These are phyloP conservation scores for Erpobdella octoculata DNA, from an alignment of 2,888 invertebrate genomes.

Conservation along the genomic window DNA sequence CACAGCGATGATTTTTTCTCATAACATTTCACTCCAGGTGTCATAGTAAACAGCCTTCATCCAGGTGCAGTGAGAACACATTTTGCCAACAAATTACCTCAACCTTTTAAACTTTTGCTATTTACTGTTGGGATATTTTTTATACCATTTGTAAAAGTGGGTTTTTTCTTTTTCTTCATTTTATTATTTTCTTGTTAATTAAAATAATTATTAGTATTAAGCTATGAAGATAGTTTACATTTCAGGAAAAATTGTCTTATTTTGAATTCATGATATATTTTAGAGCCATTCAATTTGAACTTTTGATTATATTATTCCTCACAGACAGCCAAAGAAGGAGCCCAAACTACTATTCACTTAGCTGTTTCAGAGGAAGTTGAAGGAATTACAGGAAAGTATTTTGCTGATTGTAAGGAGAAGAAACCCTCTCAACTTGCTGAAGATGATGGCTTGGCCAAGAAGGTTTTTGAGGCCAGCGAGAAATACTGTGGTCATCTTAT, in stretches of 20 bases:
- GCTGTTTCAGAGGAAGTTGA: slow-evolving; percentile 31
- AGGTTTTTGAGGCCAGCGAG: slow-evolving; percentile 15
- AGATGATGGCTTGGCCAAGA: slow-evolving; percentile 1
- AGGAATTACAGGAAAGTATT: slow-evolving; percentile 30
- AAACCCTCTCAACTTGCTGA: background rate
- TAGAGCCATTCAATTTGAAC: no score
- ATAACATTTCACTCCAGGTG: slow-evolving; percentile 40
- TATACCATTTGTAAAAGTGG: no score
- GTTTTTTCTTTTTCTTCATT: no score
- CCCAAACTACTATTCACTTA: slow-evolving; percentile 33
- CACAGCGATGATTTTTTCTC: no score
- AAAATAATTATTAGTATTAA: no score
- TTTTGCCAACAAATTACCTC: slow-evolving; percentile 39
- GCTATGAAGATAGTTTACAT: no score
- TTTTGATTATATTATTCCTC: no score
- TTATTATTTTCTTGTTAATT: no score
- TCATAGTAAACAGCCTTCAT: slow-evolving; percentile 41
- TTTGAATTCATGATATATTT: no score
- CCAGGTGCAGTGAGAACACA: slow-evolving; percentile 43
- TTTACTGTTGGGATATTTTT: no score
- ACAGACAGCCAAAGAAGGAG: slow-evolving; percentile 33
- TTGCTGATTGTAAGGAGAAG: slow-evolving; percentile 31
- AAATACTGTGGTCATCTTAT: background rate
- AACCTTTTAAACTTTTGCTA: no score
- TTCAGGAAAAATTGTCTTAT: no score